Conservation (phyloP, 2,888 invertebrate species). For the Ariolimax columbianus region DNA sequence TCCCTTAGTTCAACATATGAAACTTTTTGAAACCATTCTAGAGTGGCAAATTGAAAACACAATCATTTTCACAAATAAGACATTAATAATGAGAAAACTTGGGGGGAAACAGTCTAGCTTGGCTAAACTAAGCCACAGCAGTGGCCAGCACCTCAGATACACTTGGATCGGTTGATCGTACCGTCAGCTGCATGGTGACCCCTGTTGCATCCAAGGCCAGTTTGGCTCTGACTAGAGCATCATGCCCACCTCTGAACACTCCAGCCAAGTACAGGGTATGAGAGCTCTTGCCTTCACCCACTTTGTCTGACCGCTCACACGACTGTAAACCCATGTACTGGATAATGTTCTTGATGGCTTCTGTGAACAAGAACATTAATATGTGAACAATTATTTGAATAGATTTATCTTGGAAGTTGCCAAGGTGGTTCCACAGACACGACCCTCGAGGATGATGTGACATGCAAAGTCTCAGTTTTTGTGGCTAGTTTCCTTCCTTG, state of each 20-base stretch:
- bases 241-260: constrained; percentile 92
- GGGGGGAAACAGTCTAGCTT: background rate
- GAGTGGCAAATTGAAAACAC: background rate
- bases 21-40: background rate
- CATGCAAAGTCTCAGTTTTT: no score
- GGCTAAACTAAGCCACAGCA: constrained; percentile 73
- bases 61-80: background rate
- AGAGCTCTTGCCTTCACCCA: constrained; percentile 88
- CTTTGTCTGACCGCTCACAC: constrained; percentile 89
- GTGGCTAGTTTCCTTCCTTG: no score
- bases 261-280: constrained; percentile 91
- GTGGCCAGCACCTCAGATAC: constrained; percentile 89
- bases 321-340: constrained; percentile 91
- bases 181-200: constrained; percentile 95
- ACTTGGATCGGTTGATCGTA: constrained; percentile 90
- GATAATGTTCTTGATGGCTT: constrained; percentile 90
- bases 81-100: background rate
- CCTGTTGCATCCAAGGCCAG: constrained; percentile 86
- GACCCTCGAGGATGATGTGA: no score
- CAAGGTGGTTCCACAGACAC: no score
- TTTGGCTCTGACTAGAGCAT: constrained; percentile 91
- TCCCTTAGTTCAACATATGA: no score
- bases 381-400: no score
- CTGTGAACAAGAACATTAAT: no score
- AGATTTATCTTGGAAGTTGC: no score